phyloP scores from a whole-genome alignment of 2,797 vertebrate species.

The Anabas testudineus region DNA sequence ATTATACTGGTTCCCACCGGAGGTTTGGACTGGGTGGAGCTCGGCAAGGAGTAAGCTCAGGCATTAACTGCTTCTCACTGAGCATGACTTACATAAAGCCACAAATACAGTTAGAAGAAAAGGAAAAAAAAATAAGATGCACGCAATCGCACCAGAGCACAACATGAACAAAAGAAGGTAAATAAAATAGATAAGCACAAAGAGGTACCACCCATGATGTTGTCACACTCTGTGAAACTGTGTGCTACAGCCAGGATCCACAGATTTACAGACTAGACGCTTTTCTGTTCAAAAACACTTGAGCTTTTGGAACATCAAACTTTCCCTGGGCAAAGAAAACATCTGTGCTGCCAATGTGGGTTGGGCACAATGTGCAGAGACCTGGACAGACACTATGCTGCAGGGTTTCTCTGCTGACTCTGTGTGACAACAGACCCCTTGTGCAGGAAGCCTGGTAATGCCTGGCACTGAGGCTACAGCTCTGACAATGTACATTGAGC shows the following conservation, averaged over 20 bases:
- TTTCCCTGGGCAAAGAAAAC: slow-evolving; percentile 19
- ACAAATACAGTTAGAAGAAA: slow-evolving; percentile 55
- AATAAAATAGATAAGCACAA: slow-evolving; percentile 36
- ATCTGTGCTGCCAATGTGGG: slow-evolving; percentile 20
- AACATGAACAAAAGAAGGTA: slow-evolving; percentile 60
- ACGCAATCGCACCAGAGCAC: slow-evolving; percentile 39
- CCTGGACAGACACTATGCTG: slow-evolving; percentile 34
- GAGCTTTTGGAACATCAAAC: slow-evolving; percentile 20
- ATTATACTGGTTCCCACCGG: slow-evolving; percentile 77
- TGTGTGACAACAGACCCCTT: slow-evolving; percentile 69
- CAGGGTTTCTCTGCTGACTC: slow-evolving; percentile 28
- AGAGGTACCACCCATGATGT: slow-evolving; percentile 51
- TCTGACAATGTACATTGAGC: slow-evolving; percentile 25
- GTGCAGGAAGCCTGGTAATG: slow-evolving; percentile 67
- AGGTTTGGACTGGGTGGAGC: slow-evolving; percentile 75
- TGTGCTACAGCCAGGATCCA: background rate
- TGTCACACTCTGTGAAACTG: slow-evolving; percentile 16
- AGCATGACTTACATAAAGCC: slow-evolving; percentile 58
- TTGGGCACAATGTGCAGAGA: slow-evolving; percentile 36
- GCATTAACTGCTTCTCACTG: slow-evolving; percentile 70
- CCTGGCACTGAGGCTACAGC: slow-evolving; percentile 71
- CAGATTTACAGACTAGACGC: background rate
- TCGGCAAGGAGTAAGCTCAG: slow-evolving; percentile 64
- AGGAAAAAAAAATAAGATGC: slow-evolving; percentile 39
- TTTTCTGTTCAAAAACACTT: background rate